Conservation (phyloP, 2,113 vertebrate species). For the Leuciscus idus region DNA sequence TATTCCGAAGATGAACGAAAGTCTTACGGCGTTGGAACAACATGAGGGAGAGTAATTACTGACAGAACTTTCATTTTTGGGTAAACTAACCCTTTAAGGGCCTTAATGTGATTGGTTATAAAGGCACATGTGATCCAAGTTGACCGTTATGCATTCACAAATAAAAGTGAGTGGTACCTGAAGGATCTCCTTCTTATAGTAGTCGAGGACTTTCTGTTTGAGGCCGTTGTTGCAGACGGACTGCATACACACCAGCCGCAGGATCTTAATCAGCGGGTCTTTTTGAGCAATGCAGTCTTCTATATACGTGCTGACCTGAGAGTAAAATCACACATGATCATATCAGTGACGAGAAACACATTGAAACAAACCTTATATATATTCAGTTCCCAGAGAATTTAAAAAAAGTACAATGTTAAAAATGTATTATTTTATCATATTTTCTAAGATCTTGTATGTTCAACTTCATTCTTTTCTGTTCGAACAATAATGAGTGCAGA, state of each 20-base stretch:
- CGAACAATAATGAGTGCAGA: background rate
- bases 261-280: slow-evolving; percentile 90
- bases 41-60: too few species aligned
- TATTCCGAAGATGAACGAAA: too few species aligned
- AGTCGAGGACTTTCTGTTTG: slow-evolving; percentile 93
- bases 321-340: background rate
- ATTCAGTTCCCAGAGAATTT: background rate
- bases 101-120: background rate
- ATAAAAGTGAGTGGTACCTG: slow-evolving; percentile 79
- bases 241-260: slow-evolving; percentile 91
- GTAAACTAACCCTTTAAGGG: too few species aligned
- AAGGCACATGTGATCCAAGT: background rate
- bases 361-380: background rate
- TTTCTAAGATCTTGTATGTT: background rate
- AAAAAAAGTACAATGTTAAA: background rate
- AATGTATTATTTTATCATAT: background rate
- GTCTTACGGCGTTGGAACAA: too few species aligned
- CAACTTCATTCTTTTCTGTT: background rate
- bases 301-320: slow-evolving; percentile 87
- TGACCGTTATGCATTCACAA: background rate
- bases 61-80: too few species aligned
- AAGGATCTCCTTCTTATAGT: slow-evolving; percentile 94
- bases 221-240: slow-evolving; percentile 96
- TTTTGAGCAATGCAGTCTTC: slow-evolving; percentile 95
- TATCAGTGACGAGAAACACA: background rate